Base-by-base conservation (phyloP, 2,888 invertebrate genomes). In the Mimas tiliae region DNA sequence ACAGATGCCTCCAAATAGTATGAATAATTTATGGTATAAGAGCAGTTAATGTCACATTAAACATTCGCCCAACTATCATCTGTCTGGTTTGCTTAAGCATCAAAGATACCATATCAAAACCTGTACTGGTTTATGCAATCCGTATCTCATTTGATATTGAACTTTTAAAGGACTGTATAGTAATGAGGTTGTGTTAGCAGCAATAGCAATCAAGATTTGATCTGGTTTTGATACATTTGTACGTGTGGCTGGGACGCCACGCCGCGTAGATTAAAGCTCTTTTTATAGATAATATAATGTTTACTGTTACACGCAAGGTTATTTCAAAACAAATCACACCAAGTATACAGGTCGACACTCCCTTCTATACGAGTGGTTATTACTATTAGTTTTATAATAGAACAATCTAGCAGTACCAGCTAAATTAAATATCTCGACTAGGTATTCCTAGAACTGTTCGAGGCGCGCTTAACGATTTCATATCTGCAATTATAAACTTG, bases 381-480 rank as follows among this genome's bases (percentile, higher is more conserved):
- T n/a, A n/a, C n/a, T 12, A 55, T 55, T 55, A 55, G 38, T 55
- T 38, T 16, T 55, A 16, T 55, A 38, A 38, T 55, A n/a, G 16
- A 16, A 38, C 19, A 16, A 38, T 16, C 7, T 7, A 6, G 16
- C 38, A 8, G 34, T 55, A 55, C 34, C 34, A 34, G 16, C 12
- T 62, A 21, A 19, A 4, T 62, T 7, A 45, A 45, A 14, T 62
- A 62, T 64, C 65, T 65, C 66, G 21, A 63, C 55, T 64, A 21
- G 65, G 69, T 67, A 63, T 72, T 74, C 70, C 65, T 68, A 72
- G 72, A 70, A 77, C 65, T 66, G 71, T 67, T 65, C 65, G 65
- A 68, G 69, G 66, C 75, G 70, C 69, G 71, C 69, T 71, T 67
- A 73, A 68, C 75, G 69, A 79, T 82, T 80, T 72, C 74, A 65